Conservation (phyloP, 1,140 invertebrate genomes). For the Cherax quadricarinatus region DNA sequence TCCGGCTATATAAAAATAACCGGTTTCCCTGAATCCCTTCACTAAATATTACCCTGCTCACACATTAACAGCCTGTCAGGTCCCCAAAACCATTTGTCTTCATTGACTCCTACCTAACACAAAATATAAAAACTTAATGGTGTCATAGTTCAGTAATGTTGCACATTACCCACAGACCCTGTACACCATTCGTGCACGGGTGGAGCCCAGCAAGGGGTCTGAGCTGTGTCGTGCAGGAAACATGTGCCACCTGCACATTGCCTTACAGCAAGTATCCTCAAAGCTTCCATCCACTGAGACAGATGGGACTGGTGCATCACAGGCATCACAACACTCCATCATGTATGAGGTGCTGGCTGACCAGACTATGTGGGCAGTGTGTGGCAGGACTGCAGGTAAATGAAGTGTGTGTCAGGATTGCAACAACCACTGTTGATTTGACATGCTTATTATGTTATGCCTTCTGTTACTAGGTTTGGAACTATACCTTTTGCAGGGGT, state of each 20-base stretch:
- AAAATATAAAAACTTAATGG: too few relatives aligned
- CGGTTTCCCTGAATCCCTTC: too few relatives aligned
- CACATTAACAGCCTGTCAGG: too few relatives aligned
- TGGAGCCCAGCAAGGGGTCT: conserved; percentile 88
- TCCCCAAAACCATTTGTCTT: too few relatives aligned
- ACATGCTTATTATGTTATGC: too few relatives aligned
- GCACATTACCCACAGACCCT: conserved; percentile 81
- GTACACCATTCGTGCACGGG: conserved; percentile 87
- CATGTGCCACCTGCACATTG: conserved; percentile 90
- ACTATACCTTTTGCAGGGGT: conserved; percentile 81
- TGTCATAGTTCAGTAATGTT: too few relatives aligned
- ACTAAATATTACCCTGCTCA: too few relatives aligned
- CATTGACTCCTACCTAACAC: too few relatives aligned
- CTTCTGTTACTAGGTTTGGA: too few relatives aligned
- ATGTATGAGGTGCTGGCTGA: conserved; percentile 96
- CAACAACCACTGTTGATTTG: too few relatives aligned
- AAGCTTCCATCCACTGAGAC: not conserved
- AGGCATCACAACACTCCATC: conserved; percentile 79
- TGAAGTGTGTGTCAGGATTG: not conserved
- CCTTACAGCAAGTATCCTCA: conserved; percentile 78
- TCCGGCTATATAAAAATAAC: too few relatives aligned
- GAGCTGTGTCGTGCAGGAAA: conserved; percentile 93
- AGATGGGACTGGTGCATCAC: not conserved
- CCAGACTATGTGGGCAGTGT: conserved; percentile 94
- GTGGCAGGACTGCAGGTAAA: conserved; percentile 87